Conservation (phyloP, 2,797 vertebrate genomes). For the Fundulus diaphanus region DNA sequence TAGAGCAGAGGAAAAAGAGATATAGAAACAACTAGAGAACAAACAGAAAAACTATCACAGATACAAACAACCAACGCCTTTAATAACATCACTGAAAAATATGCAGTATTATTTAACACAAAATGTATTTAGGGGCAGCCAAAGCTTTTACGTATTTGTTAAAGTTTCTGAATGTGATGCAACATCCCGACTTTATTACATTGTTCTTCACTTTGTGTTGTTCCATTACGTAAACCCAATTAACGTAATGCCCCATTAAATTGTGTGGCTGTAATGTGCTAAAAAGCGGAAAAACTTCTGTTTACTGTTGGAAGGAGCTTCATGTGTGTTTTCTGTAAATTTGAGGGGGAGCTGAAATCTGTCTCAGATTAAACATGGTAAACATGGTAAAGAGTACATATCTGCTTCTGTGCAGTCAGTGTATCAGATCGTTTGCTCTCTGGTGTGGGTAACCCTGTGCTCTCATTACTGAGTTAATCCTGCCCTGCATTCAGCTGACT, state of each 20-base stretch:
- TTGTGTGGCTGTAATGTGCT: neutral
- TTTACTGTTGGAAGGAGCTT: neutral
- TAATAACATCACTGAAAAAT: too few species aligned
- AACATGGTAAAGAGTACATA: neutral
- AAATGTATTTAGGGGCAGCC: too few species aligned
- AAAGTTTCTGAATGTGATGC: neutral
- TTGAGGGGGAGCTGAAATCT: neutral
- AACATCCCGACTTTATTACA: neutral
- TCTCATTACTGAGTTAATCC: neutral
- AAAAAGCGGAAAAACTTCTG: neutral
- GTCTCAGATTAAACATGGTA: neutral
- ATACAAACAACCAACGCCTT: too few species aligned
- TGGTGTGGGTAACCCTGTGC: neutral
- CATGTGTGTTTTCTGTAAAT: neutral
- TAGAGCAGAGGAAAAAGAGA: too few species aligned
- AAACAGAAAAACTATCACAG: too few species aligned
- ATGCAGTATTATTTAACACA: too few species aligned
- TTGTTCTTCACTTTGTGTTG: neutral
- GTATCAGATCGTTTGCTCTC: neutral
- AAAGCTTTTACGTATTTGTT: too few species aligned
- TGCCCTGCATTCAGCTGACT: neutral
- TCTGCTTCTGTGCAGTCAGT: neutral
- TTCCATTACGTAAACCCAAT: neutral
- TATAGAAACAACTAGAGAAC: too few species aligned
- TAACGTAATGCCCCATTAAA: neutral